Percentiles rank a stretch among this genome's conserved stretches.
phyloP scores from a whole-genome alignment of 2,113 vertebrate species.

The Trogon melanurus region DNA sequence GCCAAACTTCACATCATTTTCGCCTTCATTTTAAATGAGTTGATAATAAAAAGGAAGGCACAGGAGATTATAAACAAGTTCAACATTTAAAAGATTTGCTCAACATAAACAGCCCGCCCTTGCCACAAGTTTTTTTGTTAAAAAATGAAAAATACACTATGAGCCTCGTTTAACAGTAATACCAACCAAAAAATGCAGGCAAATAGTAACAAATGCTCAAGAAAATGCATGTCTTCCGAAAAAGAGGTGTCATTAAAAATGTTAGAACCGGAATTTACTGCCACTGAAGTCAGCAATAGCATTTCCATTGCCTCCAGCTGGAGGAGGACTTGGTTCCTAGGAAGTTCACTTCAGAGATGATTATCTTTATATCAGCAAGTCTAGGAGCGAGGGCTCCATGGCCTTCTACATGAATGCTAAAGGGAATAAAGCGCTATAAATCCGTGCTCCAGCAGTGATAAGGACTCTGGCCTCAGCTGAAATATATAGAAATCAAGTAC shows the following conservation, averaged over 20 bases:
- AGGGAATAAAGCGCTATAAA: constrained; percentile 48
- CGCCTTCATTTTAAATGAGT: neutral
- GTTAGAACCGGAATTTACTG: constrained; percentile 13
- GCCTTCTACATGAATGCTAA: neutral
- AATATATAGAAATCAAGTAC: constrained; percentile 7
- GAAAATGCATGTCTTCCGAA: neutral
- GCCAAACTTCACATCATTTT: neutral
- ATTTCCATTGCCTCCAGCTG: constrained; percentile 27
- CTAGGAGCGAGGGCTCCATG: neutral
- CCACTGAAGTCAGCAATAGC: neutral
- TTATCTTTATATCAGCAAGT: constrained; percentile 40
- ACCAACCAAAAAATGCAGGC: neutral
- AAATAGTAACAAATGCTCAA: neutral
- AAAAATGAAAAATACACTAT: neutral
- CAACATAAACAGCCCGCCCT: neutral
- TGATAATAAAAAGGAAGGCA: neutral
- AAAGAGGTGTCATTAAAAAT: constrained; percentile 27
- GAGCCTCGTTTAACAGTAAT: neutral
- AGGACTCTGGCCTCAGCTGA: neutral
- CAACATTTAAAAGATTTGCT: neutral
- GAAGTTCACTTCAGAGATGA: constrained; percentile 46
- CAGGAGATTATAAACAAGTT: neutral
- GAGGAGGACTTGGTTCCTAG: constrained; percentile 48
- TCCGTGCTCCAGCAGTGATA: neutral
- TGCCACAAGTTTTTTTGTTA: neutral